A percentile compares a stretch with the other conserved stretches of the same genome.
phyloP scores from a whole-genome alignment of 2,797 vertebrate genomes.

The Rhabdomys pumilio region DNA sequence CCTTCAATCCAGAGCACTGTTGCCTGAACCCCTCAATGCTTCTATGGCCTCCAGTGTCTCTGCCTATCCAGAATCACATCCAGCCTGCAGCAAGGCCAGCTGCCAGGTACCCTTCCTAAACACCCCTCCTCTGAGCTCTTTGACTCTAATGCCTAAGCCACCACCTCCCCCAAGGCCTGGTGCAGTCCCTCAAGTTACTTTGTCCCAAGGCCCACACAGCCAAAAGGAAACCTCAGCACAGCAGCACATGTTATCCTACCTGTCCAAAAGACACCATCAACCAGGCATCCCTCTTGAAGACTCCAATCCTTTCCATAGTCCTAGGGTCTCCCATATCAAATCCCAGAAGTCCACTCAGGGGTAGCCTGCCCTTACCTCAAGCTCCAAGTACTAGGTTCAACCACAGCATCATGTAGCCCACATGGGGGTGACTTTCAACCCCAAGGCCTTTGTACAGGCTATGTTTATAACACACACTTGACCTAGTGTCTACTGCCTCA shows the following conservation, averaged over 20 bases:
- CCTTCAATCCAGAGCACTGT: background rate
- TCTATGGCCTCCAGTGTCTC: rapidly evolving
- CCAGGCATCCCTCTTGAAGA: background rate
- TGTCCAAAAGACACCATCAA: background rate
- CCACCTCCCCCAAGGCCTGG: background rate
- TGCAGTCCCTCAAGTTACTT: background rate
- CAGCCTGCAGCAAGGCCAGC: background rate
- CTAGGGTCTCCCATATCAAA: background rate
- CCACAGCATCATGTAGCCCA: rapidly evolving
- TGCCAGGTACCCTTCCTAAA: background rate
- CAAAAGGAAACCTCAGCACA: background rate
- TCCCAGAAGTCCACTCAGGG: too few species aligned
- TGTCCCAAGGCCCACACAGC: background rate
- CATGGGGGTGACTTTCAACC: rapidly evolving
- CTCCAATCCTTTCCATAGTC: rapidly evolving
- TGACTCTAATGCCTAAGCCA: background rate
- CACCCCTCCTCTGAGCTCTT: background rate
- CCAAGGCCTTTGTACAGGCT: background rate
- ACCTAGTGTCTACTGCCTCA: background rate
- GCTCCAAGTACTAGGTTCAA: background rate
- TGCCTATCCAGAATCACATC: background rate
- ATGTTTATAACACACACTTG: background rate
- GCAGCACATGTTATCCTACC: background rate
- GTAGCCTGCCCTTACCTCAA: background rate
- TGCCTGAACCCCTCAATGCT: background rate